phyloP scores from a whole-genome alignment of 2,888 invertebrate genomes.

The Galerucella pusilla region DNA sequence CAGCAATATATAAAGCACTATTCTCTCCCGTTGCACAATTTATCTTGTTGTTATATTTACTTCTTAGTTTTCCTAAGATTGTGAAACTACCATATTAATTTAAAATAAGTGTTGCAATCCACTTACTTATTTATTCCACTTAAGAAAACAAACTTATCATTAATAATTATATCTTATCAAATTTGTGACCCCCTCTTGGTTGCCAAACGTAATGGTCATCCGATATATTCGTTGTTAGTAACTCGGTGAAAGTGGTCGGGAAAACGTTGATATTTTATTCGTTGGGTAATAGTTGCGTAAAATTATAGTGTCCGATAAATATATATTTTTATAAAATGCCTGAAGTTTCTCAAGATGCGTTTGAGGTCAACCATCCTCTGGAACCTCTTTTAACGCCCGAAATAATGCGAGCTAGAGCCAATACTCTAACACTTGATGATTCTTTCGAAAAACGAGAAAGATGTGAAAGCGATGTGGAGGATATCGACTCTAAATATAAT shows the following conservation, averaged over 20 bases:
- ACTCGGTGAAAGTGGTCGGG: slow-evolving; percentile 18
- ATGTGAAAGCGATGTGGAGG: slow-evolving; percentile 41
- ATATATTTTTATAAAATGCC: slow-evolving; percentile 64
- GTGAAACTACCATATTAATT: background rate
- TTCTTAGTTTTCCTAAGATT: too few species aligned
- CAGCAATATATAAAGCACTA: background rate
- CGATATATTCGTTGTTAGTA: slow-evolving; percentile 30
- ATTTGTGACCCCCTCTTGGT: slow-evolving; percentile 39
- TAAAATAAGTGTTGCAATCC: slow-evolving; percentile 8
- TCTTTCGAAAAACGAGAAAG: slow-evolving; percentile 29
- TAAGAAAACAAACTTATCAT: slow-evolving; percentile 22
- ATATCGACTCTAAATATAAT: slow-evolving; percentile 27
- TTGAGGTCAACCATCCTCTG: slow-evolving; percentile 70
- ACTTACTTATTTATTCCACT: slow-evolving; percentile 1
- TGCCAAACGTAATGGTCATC: slow-evolving; percentile 36
- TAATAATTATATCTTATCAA: slow-evolving; percentile 30
- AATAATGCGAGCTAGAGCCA: slow-evolving; percentile 71
- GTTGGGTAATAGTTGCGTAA: background rate
- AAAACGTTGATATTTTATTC: slow-evolving; percentile 3
- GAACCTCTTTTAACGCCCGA: slow-evolving; percentile 66
- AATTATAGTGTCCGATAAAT: background rate
- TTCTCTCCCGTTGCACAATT: background rate
- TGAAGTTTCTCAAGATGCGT: slow-evolving; percentile 66
- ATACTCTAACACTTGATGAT: slow-evolving; percentile 53
- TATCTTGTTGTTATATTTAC: background rate